Evolutionary conservation across 2,113 vertebrate species (phyloP).

Genomic region (Clupea harengus): DNA sequence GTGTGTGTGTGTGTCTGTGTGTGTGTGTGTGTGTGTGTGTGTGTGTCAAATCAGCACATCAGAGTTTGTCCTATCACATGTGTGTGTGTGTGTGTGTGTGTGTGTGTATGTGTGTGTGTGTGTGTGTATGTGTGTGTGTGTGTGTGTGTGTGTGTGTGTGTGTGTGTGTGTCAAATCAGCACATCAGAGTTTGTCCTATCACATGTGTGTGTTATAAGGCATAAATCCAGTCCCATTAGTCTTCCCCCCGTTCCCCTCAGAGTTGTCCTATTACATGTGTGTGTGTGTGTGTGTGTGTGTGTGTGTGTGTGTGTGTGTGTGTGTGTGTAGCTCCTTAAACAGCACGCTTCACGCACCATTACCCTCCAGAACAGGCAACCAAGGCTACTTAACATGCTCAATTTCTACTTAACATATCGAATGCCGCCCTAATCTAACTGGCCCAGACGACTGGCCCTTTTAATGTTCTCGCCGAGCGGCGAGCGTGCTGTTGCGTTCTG

Average conservation of each 20-base stretch:
- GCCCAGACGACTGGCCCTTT: background rate
- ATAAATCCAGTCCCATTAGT: background rate
- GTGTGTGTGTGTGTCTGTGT: too few relatives aligned
- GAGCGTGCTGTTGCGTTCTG: background rate
- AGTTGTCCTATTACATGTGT: too few relatives aligned
- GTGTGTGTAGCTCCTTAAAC: background rate
- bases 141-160: background rate
- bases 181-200: background rate
- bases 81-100: too few relatives aligned
- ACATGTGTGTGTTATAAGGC: background rate
- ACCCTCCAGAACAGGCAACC: background rate
- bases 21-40: too few relatives aligned
- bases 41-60: background rate
- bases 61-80: background rate
- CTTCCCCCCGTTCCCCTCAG: too few relatives aligned
- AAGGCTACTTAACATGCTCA: background rate
- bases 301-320: too few relatives aligned
- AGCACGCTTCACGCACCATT: background rate
- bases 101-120: too few relatives aligned
- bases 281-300: too few relatives aligned
- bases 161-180: background rate
- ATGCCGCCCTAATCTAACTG: background rate
- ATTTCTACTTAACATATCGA: constrained; percentile 1
- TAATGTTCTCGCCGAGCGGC: background rate
- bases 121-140: background rate